Percentiles rank a stretch among this genome's conserved stretches.
Conservation (phyloP, 1,140 invertebrate genomes). For the Coptotermes formosanus region DNA sequence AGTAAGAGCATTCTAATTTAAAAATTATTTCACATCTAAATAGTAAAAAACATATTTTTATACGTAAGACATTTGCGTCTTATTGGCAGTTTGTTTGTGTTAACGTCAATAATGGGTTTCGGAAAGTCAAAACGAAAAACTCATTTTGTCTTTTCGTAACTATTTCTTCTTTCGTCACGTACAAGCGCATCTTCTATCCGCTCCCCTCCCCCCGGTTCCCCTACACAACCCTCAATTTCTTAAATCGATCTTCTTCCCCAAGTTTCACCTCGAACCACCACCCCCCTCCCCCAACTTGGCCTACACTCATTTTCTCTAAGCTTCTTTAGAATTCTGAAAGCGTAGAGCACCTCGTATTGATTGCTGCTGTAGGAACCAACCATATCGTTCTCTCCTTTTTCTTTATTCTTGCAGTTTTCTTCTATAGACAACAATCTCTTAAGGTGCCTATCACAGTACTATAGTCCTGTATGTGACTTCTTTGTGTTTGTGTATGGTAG, state of each 20-base stretch:
- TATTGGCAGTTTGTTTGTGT: background rate
- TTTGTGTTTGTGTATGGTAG: background rate
- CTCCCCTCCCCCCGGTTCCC: background rate
- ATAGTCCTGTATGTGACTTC: background rate
- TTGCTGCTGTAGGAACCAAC: background rate
- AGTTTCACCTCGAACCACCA: background rate
- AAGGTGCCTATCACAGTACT: background rate
- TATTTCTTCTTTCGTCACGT: background rate
- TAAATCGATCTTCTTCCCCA: constrained; percentile 18
- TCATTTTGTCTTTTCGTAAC: background rate
- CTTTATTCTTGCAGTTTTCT: background rate
- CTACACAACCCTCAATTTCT: constrained; percentile 1
- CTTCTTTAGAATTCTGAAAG: background rate
- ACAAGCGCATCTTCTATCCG: background rate
- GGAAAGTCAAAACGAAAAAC: background rate
- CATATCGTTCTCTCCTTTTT: background rate
- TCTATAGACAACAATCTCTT: background rate
- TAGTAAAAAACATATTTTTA: background rate
- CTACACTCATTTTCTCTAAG: constrained; percentile 3
- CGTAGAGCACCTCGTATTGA: background rate
- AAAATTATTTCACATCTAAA: too few species aligned
- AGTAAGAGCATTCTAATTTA: too few species aligned
- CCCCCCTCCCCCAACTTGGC: background rate
- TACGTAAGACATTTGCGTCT: background rate
- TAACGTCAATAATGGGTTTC: background rate